These are phyloP conservation scores for Sminthurides aquaticus DNA, from an alignment of 2,888 invertebrate genomes.

Conservation along the genomic window DNA sequence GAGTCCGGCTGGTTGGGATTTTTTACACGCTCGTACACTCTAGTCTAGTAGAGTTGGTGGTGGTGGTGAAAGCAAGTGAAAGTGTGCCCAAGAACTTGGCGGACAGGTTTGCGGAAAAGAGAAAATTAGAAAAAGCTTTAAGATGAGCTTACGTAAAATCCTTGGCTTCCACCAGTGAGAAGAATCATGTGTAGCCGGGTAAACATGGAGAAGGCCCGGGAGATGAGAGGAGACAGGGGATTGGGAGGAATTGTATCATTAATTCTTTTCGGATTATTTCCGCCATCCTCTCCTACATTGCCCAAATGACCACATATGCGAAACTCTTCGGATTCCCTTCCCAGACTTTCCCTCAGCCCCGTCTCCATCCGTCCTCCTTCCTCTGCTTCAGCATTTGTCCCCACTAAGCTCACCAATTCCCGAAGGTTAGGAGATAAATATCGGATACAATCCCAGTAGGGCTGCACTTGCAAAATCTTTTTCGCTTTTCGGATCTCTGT, in stretches of 20 bases:
- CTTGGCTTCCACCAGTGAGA: slow-evolving; percentile 37
- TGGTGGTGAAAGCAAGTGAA: no score
- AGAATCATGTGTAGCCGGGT: slow-evolving; percentile 33
- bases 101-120: background rate
- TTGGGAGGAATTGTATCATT: slow-evolving; percentile 4
- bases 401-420: slow-evolving; percentile 46
- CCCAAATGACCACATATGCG: background rate
- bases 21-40: no score
- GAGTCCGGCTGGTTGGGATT: no score
- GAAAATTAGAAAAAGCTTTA: slow-evolving; percentile 4
- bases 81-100: no score
- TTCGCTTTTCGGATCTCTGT: slow-evolving; percentile 70
- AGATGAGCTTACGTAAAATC: slow-evolving; percentile 32
- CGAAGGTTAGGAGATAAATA: slow-evolving; percentile 68
- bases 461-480: slow-evolving; percentile 58
- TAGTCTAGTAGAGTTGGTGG: no score
- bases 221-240: slow-evolving; percentile 12
- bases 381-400: slow-evolving; percentile 4
- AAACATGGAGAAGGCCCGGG: slow-evolving; percentile 23
- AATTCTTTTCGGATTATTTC: slow-evolving; percentile 1
- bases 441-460: slow-evolving; percentile 48
- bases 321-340: slow-evolving; percentile 11
- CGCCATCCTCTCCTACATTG: background rate
- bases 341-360: slow-evolving; percentile 16
- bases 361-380: background rate